A percentile compares a stretch with the other conserved stretches of the same genome.
Evolutionary conservation across 2,888 invertebrate species (phyloP).

Genomic region (Hypomecis punctinalis): DNA sequence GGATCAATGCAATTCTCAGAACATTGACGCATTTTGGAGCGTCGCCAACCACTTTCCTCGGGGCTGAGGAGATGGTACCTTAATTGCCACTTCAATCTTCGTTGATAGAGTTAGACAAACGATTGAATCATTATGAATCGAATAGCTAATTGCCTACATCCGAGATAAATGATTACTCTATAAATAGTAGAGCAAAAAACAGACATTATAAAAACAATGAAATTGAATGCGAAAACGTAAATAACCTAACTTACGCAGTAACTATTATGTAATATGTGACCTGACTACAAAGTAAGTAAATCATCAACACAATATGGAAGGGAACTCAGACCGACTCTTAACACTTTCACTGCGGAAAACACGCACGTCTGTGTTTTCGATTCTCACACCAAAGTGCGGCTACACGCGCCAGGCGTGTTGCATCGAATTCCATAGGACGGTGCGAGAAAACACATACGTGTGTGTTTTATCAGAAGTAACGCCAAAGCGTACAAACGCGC

Average conservation of each 20-base stretch:
- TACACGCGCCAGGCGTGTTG: no score
- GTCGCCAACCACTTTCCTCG: slow-evolving; percentile 69
- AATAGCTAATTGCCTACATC: background rate
- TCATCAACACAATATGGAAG: slow-evolving; percentile 43
- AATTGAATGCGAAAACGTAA: background rate
- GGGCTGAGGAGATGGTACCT: slow-evolving; percentile 47
- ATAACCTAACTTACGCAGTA: slow-evolving; percentile 29
- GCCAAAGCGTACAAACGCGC: no score
- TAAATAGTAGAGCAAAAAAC: background rate
- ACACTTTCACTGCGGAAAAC: no score
- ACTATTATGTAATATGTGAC: slow-evolving; percentile 15
- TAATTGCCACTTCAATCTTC: slow-evolving; percentile 59
- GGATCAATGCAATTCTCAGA: slow-evolving; percentile 73
- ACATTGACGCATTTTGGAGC: slow-evolving; percentile 69
- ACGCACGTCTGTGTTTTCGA: no score
- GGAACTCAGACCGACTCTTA: slow-evolving; percentile 41
- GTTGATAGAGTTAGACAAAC: slow-evolving; percentile 43
- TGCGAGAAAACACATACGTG: no score
- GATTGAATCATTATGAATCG: background rate
- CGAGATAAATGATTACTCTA: background rate
- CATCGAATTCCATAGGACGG: no score
- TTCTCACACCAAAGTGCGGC: no score
- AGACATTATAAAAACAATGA: background rate
- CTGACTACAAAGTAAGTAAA: slow-evolving; percentile 38
- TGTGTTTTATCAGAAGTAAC: no score